A percentile compares a stretch with the other conserved stretches of the same genome.
These are phyloP conservation scores for Melinaea marsaeus DNA, from an alignment of 2,888 invertebrate species.

Conservation along the genomic window DNA sequence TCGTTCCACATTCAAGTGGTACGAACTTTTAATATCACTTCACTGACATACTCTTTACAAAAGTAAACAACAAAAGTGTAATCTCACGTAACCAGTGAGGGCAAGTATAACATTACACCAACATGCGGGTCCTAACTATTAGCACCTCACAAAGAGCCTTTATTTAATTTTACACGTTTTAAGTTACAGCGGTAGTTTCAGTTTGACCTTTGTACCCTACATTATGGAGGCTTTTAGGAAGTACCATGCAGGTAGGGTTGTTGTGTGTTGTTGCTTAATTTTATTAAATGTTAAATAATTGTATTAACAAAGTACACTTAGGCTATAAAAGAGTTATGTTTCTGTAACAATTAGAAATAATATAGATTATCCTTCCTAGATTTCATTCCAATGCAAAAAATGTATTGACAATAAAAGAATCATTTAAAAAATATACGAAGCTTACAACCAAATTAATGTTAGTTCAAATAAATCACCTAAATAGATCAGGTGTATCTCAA, in stretches of 20 bases:
- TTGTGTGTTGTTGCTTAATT: not conserved
- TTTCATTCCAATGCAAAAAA: not conserved
- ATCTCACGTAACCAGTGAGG: constrained; percentile 22
- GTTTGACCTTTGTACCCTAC: constrained; percentile 37
- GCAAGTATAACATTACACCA: constrained; percentile 11
- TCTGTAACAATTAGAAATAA: too few species aligned
- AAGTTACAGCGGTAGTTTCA: constrained; percentile 51
- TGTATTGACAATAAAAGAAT: not conserved
- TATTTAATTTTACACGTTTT: constrained; percentile 66
- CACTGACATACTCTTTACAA: not conserved
- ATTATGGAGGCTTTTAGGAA: constrained; percentile 1
- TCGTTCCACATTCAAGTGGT: not conserved
- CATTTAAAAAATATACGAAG: not conserved
- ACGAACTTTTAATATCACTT: not conserved
- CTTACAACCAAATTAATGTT: not conserved
- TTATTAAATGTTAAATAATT: not conserved
- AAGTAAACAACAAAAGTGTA: constrained; percentile 8
- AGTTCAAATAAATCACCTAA: not conserved
- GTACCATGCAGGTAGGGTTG: not conserved
- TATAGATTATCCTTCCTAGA: not conserved
- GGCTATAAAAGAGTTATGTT: too few species aligned
- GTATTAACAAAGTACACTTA: constrained; percentile 26
- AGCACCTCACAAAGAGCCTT: constrained; percentile 63
- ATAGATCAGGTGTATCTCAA: not conserved
- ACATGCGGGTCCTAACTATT: constrained; percentile 39